These are phyloP conservation scores for Prunella fulvescens DNA, from an alignment of 2,113 vertebrate species.

Conservation along the genomic window DNA sequence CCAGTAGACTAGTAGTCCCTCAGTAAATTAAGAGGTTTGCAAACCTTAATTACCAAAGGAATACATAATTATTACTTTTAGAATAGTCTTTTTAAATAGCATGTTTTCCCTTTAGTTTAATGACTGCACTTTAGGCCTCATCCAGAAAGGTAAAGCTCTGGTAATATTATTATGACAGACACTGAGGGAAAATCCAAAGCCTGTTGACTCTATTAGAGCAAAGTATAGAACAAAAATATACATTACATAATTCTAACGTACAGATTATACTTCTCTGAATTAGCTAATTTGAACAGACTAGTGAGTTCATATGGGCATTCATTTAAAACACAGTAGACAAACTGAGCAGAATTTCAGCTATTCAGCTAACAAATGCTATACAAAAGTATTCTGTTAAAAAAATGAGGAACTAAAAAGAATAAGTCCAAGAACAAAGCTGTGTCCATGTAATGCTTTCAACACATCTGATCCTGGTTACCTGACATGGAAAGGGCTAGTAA, in stretches of 20 bases:
- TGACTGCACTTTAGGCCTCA: background rate
- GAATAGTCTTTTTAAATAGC: background rate
- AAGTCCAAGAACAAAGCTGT: background rate
- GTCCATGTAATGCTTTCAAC: background rate
- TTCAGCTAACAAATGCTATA: background rate
- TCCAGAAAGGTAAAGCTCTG: background rate
- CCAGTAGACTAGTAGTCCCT: background rate
- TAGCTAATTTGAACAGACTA: background rate
- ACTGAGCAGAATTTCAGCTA: background rate
- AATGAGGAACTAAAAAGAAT: background rate
- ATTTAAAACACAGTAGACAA: background rate
- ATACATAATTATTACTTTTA: background rate
- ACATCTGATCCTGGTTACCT: background rate
- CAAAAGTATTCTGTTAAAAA: background rate
- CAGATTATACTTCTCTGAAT: background rate
- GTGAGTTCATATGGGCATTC: background rate
- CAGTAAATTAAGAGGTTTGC: background rate
- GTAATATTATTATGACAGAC: background rate
- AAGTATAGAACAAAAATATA: background rate
- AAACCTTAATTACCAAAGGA: background rate
- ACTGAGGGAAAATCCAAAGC: background rate
- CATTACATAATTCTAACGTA: background rate
- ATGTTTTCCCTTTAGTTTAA: background rate
- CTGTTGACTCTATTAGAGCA: background rate
- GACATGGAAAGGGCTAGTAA: background rate